Evolutionary conservation across 2,888 invertebrate genomes (phyloP), one percentile per base, ranked within the genome.

Genomic region (Priapulus caudatus): DNA sequence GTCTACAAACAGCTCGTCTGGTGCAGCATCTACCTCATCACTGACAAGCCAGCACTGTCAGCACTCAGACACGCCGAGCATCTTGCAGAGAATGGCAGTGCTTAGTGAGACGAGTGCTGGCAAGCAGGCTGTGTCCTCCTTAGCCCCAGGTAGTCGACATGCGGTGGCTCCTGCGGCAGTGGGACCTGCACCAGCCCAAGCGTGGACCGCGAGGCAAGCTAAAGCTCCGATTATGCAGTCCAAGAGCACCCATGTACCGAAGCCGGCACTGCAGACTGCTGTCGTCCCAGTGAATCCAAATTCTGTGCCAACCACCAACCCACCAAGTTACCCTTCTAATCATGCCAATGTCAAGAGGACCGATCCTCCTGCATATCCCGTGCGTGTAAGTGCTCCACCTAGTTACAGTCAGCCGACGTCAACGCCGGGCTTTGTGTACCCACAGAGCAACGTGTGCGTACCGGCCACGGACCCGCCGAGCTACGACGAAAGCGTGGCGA

Each of bases 181-280:
- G 5, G 52, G 59, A 19, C 64, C 67, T 4, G 83, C 86, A 57
- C 86, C 90, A 2, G 74, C 86, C 52, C 83, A 83, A 68, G 84
- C 86, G 47, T 86, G 89, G 82, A 83, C 84, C 52, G 85, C 87
- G 52, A 76, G 85, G 48, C 91, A 91, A 70, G 83, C 88, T 43
- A 86, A 84, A 65, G 83, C 89, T 19, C 90, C 90, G 65, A 91
- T 93, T 58, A 93, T 92, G 90, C 91, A 92, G 70, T 88, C 90
- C 23, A 89, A 89, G 70, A 90, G 90, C 74, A 90, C 90, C 18
- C 90, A 91, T 72, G 91, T 72, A 43, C 90, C 90, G 67, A 93
- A 92, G 69, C 93, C 93, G 0, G 82, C 91, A 22, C 75, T 92
- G 58, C 93, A 93, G 73, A 93, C 91, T 16, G 93, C 93, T 5